Percentiles rank a stretch among this genome's conserved stretches.
Conservation (phyloP, 2,888 invertebrate genomes). For the Drosophila hawaiiensis region DNA sequence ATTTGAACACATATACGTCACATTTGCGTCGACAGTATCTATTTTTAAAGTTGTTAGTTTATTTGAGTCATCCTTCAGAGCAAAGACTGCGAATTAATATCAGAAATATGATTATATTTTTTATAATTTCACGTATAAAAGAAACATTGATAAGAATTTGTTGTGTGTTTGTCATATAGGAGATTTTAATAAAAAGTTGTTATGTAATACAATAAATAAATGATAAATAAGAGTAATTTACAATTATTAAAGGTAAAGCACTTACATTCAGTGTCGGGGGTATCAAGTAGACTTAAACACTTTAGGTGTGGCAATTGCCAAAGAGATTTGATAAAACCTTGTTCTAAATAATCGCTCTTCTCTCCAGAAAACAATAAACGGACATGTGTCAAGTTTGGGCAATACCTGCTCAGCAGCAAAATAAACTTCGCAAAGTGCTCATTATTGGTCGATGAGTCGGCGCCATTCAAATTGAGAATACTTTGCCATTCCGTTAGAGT, state of each 20-base stretch:
- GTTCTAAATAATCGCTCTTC: slow-evolving; percentile 11
- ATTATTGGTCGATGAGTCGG: slow-evolving; percentile 12
- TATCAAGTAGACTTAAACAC: slow-evolving; percentile 27
- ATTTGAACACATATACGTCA: background rate
- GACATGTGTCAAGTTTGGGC: slow-evolving; percentile 32
- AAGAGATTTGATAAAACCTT: slow-evolving; percentile 15
- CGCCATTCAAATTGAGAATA: slow-evolving; percentile 10
- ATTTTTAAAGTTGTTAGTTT: slow-evolving; percentile 28
- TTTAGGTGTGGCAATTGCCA: slow-evolving; percentile 16
- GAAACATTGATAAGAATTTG: background rate
- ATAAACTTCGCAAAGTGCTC: slow-evolving; percentile 22
- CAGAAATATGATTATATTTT: background rate
- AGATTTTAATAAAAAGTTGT: background rate
- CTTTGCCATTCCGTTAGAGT: slow-evolving; percentile 30
- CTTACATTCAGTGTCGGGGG: slow-evolving; percentile 17
- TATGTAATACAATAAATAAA: background rate
- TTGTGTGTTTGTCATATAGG: too few relatives aligned
- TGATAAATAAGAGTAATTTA: background rate
- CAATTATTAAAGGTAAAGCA: background rate
- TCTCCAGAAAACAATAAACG: slow-evolving; percentile 29
- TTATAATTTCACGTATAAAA: background rate
- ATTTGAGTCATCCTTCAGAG: slow-evolving; percentile 8
- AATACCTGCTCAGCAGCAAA: slow-evolving; percentile 14
- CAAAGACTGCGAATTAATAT: slow-evolving; percentile 7
- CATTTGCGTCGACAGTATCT: slow-evolving; percentile 11